Conservation (phyloP, 1,140 invertebrate species). For the Leptopilina boulardi region DNA sequence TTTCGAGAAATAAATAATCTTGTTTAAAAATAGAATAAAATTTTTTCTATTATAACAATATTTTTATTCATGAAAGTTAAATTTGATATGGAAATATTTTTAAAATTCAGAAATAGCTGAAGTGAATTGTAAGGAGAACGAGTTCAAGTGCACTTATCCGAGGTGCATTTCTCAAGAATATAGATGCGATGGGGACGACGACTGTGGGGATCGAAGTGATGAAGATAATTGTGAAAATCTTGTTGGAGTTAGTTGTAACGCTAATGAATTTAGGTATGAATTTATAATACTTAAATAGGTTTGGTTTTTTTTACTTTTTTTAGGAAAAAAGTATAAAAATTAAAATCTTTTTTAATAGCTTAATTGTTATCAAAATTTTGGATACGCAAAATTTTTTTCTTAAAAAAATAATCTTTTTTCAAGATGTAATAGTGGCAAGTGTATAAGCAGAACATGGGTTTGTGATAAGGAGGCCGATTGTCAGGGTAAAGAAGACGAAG, state of each 20-base stretch:
- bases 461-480: constrained; percentile 92
- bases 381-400: no score
- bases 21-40: background rate
- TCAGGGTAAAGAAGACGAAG: constrained; percentile 87
- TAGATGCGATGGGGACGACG: constrained; percentile 91
- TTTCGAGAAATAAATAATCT: constrained; percentile 31
- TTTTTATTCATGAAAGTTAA: background rate
- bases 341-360: no score
- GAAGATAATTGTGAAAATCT: constrained; percentile 83
- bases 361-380: no score
- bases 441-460: constrained; percentile 85
- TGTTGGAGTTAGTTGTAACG: constrained; percentile 75
- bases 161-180: constrained; percentile 84
- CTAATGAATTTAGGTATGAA: constrained; percentile 80
- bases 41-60: no score
- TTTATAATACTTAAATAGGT: no score
- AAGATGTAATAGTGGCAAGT: constrained; percentile 81
- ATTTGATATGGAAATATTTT: constrained; percentile 3
- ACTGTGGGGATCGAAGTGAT: constrained; percentile 92
- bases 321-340: no score
- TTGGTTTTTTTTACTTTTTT: no score
- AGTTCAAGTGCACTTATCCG: constrained; percentile 83
- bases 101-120: constrained; percentile 56
- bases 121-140: constrained; percentile 80
- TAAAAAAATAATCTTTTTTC: constrained; percentile 32